Evolutionary conservation across 35 echinoderm and acorn worm species (phyloP).

Genomic region (Heliocidaris tuberculata): DNA sequence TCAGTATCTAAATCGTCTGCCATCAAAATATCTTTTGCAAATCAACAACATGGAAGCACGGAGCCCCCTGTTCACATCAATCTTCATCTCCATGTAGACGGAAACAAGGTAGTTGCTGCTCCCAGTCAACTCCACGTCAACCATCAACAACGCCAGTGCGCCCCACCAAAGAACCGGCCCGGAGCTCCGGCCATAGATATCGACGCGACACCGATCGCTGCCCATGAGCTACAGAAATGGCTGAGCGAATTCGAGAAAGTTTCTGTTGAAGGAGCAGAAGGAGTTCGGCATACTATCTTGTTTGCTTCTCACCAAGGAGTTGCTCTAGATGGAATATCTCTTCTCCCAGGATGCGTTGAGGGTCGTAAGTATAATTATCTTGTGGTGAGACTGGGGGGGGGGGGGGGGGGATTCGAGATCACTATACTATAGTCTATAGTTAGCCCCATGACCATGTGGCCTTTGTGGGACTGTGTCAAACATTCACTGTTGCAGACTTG

Average conservation of each 20-base stretch:
- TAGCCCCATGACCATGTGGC: no score
- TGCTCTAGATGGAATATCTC: background rate
- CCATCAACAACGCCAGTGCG: background rate
- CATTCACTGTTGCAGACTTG: no score
- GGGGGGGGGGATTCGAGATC: no score
- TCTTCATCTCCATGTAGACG: conserved; percentile 16
- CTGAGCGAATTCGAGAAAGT: conserved; percentile 1
- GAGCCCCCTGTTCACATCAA: conserved; percentile 2
- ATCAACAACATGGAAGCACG: background rate
- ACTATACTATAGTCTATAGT: no score
- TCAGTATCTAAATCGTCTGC: background rate
- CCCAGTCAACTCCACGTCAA: background rate
- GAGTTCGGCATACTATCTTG: conserved; percentile 4
- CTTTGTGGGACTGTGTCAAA: no score
- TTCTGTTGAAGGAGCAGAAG: background rate
- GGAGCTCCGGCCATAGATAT: background rate
- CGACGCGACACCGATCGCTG: conserved; percentile 7
- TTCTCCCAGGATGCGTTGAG: background rate
- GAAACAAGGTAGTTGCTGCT: background rate
- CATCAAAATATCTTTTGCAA: background rate
- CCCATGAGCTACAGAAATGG: conserved; percentile 23
- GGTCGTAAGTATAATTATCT: background rate
- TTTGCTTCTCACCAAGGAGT: background rate
- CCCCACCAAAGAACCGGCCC: background rate
- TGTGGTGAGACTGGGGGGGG: background rate